phyloP scores from a whole-genome alignment of 2,888 invertebrate species.

The Andrena haemorrhoa region DNA sequence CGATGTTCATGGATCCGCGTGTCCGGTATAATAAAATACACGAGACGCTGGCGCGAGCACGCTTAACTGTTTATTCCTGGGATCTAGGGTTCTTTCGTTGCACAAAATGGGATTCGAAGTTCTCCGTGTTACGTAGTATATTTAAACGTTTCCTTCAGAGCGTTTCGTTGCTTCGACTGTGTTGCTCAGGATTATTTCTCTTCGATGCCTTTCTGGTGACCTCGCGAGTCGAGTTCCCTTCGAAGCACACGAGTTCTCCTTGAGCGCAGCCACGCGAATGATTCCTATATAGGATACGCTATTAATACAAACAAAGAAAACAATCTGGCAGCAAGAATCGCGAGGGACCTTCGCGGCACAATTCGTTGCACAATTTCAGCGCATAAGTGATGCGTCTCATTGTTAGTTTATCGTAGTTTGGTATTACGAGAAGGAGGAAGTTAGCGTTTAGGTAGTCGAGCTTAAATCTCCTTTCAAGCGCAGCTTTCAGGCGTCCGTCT shows the following conservation, averaged over 20 bases:
- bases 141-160: no score
- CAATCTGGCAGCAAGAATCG: constrained; percentile 1
- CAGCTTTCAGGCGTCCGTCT: constrained; percentile 20
- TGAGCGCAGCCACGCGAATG: background rate
- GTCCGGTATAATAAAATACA: background rate
- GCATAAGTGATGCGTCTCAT: constrained; percentile 19
- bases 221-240: background rate
- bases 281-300: background rate
- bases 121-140: background rate
- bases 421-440: constrained; percentile 13
- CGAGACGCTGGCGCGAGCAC: background rate
- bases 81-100: constrained; percentile 24
- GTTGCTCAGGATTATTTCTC: background rate
- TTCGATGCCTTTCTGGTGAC: background rate
- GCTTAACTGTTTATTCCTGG: background rate
- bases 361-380: constrained; percentile 33
- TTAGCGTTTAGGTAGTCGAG: constrained; percentile 16
- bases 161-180: background rate
- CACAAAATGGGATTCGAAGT: background rate
- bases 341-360: background rate
- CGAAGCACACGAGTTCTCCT: background rate
- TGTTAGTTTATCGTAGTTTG: constrained; percentile 17
- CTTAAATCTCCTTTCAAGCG: constrained; percentile 5
- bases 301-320: background rate
- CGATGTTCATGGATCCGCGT: constrained; percentile 33